Evolutionary conservation across 37 sponge, comb jelly and placozoan species (phyloP), one percentile per base, ranked within the genome.

Genomic region (Chondrosia reniformis): DNA sequence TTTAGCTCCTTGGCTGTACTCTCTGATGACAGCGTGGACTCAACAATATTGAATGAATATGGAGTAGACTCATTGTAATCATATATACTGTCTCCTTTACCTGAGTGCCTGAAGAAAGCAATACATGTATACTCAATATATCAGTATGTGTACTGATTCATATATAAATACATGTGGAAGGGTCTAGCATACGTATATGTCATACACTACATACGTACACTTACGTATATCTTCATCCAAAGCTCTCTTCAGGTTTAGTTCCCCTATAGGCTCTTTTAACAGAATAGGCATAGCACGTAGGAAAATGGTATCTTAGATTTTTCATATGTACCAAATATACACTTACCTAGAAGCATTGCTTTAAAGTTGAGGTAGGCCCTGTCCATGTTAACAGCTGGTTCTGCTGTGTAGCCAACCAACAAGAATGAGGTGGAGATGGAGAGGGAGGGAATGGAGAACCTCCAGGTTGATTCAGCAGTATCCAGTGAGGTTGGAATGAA

Each of bases 391-490:
- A 98, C 87, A 38, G 82, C 83, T 9, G 96, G 99, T 63, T 98
- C 99, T 33, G 55, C 41, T 10, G 91, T 89, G 44, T 84, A 83
- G 3, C 96, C 95, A 0, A 95, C 93, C 27, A 98, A 75, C 43
- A 98, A 89, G 69, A 98, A 90, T 8, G 95, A 77, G 39, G 84
- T 73, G 42, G 85, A 75, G 33, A 94, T 44, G 69, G 80, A 81
- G 30, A 84, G 85, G 9, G 87, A 77, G n/a, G 93, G 88, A 31
- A 98, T 98, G n/a, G 96, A 88, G 69, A 98, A 98, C 57, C 61
- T 44, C 99, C 99, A 98, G 52, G 92, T 62, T 7, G 85, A 77
- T 69, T 98, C 99, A 46, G 82, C 76, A 33, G 76, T 10, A 1
- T 95, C 85, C 52, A 85, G 77, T 1, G 81, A 32, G 55, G 69